Evolutionary conservation across 2,113 vertebrate species (phyloP).

Genomic region (Fregata magnificens): DNA sequence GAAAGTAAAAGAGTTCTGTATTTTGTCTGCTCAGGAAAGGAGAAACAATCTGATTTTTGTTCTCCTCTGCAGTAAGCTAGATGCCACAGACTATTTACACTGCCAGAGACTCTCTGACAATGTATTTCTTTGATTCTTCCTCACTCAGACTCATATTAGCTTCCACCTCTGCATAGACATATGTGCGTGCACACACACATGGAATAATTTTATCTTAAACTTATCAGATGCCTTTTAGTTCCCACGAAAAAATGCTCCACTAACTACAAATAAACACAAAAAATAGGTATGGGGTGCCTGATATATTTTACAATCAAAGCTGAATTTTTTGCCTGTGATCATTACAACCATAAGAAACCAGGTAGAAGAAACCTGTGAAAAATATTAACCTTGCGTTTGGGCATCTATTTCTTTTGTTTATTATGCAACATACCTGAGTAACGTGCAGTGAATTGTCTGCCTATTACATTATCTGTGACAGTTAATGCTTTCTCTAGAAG

Average conservation of each 20-base stretch:
- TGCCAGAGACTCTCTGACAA: background rate
- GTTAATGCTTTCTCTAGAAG: background rate
- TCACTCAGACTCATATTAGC: background rate
- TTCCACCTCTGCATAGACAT: background rate
- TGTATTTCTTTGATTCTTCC: conserved; percentile 12
- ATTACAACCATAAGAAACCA: conserved; percentile 20
- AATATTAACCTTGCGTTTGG: background rate
- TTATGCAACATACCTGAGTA: background rate
- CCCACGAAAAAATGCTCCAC: background rate
- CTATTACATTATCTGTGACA: conserved; percentile 39
- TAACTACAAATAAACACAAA: conserved; percentile 39
- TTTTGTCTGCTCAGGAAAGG: background rate
- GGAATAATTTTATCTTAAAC: conserved; percentile 22
- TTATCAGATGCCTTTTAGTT: conserved; percentile 4
- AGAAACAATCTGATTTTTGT: background rate
- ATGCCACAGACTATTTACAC: background rate
- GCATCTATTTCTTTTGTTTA: conserved; percentile 22
- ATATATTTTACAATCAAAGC: background rate
- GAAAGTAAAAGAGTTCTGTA: background rate
- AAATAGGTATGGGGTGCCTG: background rate
- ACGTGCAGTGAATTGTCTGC: conserved; percentile 21
- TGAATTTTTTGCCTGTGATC: background rate
- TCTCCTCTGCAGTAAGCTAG: background rate
- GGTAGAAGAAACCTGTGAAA: background rate
- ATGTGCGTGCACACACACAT: background rate